Evolutionary conservation across 2,113 vertebrate species (phyloP), one percentile per base, ranked within the genome.

Genomic region (Gambusia affinis): DNA sequence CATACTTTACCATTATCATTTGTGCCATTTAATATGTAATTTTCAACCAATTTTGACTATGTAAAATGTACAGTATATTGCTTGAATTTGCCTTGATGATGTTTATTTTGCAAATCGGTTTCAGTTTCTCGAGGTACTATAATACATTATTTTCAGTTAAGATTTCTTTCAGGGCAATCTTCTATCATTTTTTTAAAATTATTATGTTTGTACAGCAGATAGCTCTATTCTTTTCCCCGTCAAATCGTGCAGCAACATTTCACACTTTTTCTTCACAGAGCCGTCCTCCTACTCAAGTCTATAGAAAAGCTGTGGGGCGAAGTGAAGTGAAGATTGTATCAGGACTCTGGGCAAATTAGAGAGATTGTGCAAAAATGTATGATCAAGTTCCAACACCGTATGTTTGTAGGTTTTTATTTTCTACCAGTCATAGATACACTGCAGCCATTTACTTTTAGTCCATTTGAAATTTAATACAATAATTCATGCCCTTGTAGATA

Each of bases 401-500:
- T 60, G 96, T 96, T 95, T 95, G 93, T 94, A 96, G 93, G 94
- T 91, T 89, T 97, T 97, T 98, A 98, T 98, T 96, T 83, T 96
- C 95, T 96, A 96, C 97, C 94, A 96, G 95, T 95, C 95, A 96
- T 96, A 94, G 95, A 97, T 96, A 97, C 96, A 96, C 96, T 95
- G 96, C 95, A 98, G 95, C 87, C 87, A 83, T 95, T 96, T 96
- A 95, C 92, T 95, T 95, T 96, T 96, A 85, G 73, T 88, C 79
- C 86, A 93, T 94, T 95, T 95, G 86, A 93, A 88, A 85, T 94
- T 94, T 95, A 94, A 91, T 96, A 97, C 92, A 96, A 95, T 97
- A 97, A 96, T 93, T 97, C 98, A 99, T 99, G 98, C 97, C 96
- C 95, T 97, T 94, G 94, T 94, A 97, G 94, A 96, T 97, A 96